Conservation (phyloP, 2,797 vertebrate species). For the Crenichthys baileyi region DNA sequence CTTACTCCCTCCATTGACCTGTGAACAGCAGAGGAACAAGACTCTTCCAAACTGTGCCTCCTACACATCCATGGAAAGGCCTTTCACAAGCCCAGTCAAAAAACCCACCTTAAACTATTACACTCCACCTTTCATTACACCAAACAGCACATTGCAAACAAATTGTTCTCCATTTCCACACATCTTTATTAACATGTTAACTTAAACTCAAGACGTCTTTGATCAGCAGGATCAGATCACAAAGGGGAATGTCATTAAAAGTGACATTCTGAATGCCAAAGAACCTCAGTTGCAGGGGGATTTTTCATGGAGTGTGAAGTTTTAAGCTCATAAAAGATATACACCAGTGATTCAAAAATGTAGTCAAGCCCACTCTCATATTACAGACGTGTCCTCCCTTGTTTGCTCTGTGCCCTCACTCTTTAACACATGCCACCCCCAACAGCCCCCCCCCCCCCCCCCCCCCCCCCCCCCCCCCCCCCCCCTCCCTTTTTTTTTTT, state of each 20-base stretch:
- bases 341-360: constrained; percentile 76
- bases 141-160: constrained; percentile 41
- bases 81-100: constrained; percentile 2
- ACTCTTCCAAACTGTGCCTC: constrained; percentile 19
- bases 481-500: constrained; percentile 1
- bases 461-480: background rate
- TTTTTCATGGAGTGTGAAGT: constrained; percentile 80
- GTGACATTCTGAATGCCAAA: constrained; percentile 76
- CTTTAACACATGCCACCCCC: constrained; percentile 19
- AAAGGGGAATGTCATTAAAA: constrained; percentile 77
- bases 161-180: constrained; percentile 16
- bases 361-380: constrained; percentile 66
- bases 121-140: constrained; percentile 9
- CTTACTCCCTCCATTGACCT: background rate
- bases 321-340: constrained; percentile 81
- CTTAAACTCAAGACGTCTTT: constrained; percentile 71
- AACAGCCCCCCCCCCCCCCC: background rate
- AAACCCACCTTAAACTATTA: constrained; percentile 17
- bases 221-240: constrained; percentile 76
- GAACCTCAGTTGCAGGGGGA: constrained; percentile 68
- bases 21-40: background rate
- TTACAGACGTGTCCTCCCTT: constrained; percentile 50
- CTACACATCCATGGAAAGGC: background rate
- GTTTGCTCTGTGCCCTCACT: constrained; percentile 36
- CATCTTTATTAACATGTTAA: constrained; percentile 70